These are phyloP conservation scores for Chromoteleia sp. DNA, from an alignment of 2,888 invertebrate genomes.

Conservation along the genomic window DNA sequence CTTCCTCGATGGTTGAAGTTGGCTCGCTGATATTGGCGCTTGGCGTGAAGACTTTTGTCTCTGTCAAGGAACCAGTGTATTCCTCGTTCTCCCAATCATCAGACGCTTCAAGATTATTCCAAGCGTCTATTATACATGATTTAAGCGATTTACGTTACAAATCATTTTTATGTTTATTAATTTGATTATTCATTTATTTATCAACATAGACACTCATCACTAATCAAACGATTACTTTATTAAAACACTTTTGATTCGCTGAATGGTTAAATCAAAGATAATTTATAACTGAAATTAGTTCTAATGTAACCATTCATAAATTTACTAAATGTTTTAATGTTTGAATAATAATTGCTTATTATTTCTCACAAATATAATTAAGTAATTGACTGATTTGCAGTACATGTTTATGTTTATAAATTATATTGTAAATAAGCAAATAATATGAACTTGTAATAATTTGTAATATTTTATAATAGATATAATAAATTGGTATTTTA, in stretches of 20 bases:
- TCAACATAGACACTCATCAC: conserved; percentile 14
- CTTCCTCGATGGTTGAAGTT: conserved; percentile 72
- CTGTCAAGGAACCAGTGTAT: conserved; percentile 96
- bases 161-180: conserved; percentile 16
- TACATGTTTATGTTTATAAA: conserved; percentile 7
- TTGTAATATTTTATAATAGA: conserved; percentile 5
- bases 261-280: background rate
- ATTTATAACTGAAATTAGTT: background rate
- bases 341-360: too few species aligned
- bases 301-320: background rate
- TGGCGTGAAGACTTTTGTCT: conserved; percentile 96
- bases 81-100: conserved; percentile 92
- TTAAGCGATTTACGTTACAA: conserved; percentile 10
- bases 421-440: conserved; percentile 19
- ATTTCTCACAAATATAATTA: too few species aligned
- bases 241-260: background rate
- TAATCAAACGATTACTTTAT: background rate
- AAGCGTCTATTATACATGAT: conserved; percentile 83
- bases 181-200: conserved; percentile 38
- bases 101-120: conserved; percentile 91
- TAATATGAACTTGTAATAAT: conserved; percentile 25
- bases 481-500: background rate
- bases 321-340: background rate
- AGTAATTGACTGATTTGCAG: background rate
- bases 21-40: conserved; percentile 85